Conservation (phyloP, 30 jellyfish, hydroid and myxozoan species). For the Turritopsis rubra region DNA sequence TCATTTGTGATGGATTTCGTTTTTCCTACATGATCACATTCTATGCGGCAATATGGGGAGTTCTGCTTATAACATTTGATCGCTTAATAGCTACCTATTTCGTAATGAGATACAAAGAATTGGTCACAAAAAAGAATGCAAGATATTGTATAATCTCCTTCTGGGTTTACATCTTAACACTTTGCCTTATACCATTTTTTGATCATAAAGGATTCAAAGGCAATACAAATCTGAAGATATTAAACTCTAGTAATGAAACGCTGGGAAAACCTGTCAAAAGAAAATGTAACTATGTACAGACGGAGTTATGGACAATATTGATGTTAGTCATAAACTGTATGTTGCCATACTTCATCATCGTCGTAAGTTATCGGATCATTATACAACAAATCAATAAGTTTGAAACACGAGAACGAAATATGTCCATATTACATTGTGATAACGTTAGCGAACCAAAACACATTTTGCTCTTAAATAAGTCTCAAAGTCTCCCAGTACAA, state of each 20-base stretch:
- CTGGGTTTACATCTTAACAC: slow-evolving; percentile 19
- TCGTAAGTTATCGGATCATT: background rate
- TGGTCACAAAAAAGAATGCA: slow-evolving; percentile 2
- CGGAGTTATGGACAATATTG: slow-evolving; percentile 26
- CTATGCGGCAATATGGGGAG: slow-evolving; percentile 24
- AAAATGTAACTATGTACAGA: slow-evolving; percentile 7
- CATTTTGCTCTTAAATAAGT: background rate
- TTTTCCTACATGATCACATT: slow-evolving; percentile 31
- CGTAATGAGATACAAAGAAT: slow-evolving; percentile 30
- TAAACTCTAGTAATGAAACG: background rate
- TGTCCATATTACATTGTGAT: background rate
- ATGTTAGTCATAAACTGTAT: slow-evolving; percentile 28
- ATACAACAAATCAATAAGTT: background rate
- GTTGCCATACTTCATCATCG: slow-evolving; percentile 14
- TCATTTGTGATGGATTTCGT: slow-evolving; percentile 34
- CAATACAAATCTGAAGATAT: background rate
- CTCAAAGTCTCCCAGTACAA: background rate
- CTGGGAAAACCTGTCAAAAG: background rate
- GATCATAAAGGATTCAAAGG: background rate
- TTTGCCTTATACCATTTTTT: slow-evolving; percentile 24
- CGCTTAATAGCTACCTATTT: slow-evolving; percentile 18
- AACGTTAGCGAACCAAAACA: background rate
- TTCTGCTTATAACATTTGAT: slow-evolving; percentile 18
- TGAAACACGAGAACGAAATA: background rate
- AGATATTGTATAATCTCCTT: background rate